Percentiles rank a stretch among this genome's conserved stretches.
Conservation (phyloP, 2,113 vertebrate genomes). For the Macquaria ambigua region DNA sequence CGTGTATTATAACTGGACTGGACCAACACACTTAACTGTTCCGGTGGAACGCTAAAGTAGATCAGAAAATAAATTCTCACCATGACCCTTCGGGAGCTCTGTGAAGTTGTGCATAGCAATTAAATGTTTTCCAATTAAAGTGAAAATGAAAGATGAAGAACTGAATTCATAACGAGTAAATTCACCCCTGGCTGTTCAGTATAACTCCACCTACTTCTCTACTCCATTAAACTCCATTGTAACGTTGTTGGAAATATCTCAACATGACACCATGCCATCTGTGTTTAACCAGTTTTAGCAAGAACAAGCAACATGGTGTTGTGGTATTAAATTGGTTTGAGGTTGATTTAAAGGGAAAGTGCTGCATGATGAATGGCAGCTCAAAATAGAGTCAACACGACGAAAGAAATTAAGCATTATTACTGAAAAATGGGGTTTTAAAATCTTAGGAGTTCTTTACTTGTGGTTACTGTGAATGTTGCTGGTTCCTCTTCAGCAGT, state of each 20-base stretch:
- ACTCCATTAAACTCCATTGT: constrained; percentile 39
- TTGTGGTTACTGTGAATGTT: neutral
- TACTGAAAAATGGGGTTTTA: neutral
- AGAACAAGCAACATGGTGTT: constrained; percentile 41
- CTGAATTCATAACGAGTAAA: constrained; percentile 5
- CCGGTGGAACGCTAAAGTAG: no score
- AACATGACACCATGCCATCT: constrained; percentile 62
- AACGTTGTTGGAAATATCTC: constrained; percentile 54
- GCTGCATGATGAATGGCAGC: constrained; percentile 26
- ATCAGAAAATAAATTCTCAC: no score
- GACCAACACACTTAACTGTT: no score
- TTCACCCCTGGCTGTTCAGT: constrained; percentile 28
- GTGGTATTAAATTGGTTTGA: constrained; percentile 35
- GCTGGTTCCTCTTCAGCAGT: neutral
- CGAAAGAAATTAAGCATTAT: neutral
- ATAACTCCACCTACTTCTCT: constrained; percentile 27
- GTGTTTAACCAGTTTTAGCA: constrained; percentile 55
- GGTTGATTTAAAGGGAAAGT: constrained; percentile 39
- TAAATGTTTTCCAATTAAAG: neutral
- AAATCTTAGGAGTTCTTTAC: neutral
- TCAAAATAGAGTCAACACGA: constrained; percentile 22
- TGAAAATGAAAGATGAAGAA: constrained; percentile 24
- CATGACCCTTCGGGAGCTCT: no score
- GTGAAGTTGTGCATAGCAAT: neutral
- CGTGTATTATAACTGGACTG: no score